These are phyloP conservation scores for Drosophila recens DNA, from an alignment of 2,888 invertebrate species.

Conservation along the genomic window DNA sequence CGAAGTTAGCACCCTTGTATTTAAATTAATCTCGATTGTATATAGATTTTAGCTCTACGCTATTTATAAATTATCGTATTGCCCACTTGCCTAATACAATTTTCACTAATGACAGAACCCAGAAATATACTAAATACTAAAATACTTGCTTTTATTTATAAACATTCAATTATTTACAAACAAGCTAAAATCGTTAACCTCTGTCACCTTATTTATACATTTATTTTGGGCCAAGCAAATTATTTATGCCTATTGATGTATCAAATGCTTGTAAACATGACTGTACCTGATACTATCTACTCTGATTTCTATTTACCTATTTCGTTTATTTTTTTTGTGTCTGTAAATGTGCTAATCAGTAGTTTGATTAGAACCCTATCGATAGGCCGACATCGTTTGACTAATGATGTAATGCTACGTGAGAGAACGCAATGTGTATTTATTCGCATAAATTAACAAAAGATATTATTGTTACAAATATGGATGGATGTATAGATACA, in stretches of 20 bases:
- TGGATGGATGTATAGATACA: background rate
- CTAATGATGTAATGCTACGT: background rate
- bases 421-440: background rate
- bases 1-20: conserved; percentile 5
- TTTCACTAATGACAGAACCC: conserved; percentile 11
- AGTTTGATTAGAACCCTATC: background rate
- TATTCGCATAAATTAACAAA: background rate
- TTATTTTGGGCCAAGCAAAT: background rate
- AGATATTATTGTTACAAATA: background rate
- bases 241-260: too few relatives aligned
- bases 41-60: background rate
- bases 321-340: background rate
- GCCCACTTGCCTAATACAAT: conserved; percentile 14
- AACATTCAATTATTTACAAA: conserved; percentile 2
- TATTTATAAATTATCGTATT: conserved; percentile 43
- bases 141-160: conserved; percentile 11
- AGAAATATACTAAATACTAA: background rate
- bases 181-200: background rate
- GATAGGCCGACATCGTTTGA: background rate
- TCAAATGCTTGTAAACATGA: background rate
- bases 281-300: background rate
- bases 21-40: conserved; percentile 12
- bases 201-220: background rate
- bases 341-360: background rate
- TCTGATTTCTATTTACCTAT: conserved; percentile 1